phyloP scores from a whole-genome alignment of 2,797 vertebrate species.

The Bradypus variegatus region DNA sequence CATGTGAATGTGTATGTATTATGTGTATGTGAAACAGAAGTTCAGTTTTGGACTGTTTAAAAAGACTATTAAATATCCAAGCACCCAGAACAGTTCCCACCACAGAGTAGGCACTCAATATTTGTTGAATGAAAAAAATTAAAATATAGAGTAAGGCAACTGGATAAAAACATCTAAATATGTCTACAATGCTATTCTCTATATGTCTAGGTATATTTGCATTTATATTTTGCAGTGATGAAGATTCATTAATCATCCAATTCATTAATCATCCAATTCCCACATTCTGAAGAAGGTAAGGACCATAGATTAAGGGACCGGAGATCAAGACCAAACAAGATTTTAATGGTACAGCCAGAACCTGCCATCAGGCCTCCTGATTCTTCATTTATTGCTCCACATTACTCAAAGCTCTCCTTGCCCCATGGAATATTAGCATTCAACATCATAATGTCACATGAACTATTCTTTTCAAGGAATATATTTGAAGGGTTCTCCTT shows the following conservation, averaged over 20 bases:
- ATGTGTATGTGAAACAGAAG: not conserved
- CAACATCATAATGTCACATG: not conserved
- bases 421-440: not conserved
- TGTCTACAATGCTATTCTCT: not conserved
- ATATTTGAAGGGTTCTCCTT: not conserved
- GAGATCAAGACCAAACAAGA: not conserved
- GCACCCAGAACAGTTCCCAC: not conserved
- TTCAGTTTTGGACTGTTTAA: not conserved
- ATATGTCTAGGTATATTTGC: not conserved
- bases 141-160: not conserved
- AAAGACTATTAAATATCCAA: not conserved
- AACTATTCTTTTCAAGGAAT: slow-evolving; percentile 2
- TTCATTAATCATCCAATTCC: not conserved
- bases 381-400: not conserved
- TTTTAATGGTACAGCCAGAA: not conserved
- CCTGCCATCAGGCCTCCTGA: not conserved
- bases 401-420: not conserved
- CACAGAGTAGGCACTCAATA: not conserved
- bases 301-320: not conserved
- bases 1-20: not conserved
- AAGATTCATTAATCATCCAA: too few species aligned
- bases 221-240: not conserved
- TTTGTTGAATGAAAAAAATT: not conserved
- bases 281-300: not conserved
- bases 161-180: not conserved